Percentiles rank a stretch among this genome's conserved stretches.
phyloP scores from a whole-genome alignment of 2,113 vertebrate species.

The Thalassoma bifasciatum region DNA sequence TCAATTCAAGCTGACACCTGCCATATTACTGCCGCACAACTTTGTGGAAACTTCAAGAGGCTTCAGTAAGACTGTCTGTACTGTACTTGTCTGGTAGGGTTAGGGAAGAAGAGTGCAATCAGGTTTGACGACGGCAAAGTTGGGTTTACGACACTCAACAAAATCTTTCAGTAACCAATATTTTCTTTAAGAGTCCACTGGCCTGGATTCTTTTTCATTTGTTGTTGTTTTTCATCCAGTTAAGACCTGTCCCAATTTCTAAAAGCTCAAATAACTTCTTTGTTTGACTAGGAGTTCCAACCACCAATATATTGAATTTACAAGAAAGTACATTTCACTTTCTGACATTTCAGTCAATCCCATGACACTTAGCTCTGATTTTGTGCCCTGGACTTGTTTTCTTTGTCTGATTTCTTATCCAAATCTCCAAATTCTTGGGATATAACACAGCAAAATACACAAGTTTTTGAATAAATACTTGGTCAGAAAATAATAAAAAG shows the following conservation, averaged over 20 bases:
- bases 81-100: slow-evolving; percentile 44
- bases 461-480: too few relatives aligned
- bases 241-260: not conserved
- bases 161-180: not conserved
- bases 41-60: slow-evolving; percentile 76
- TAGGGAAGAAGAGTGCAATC: slow-evolving; percentile 34
- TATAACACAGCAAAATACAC: too few relatives aligned
- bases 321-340: too few relatives aligned
- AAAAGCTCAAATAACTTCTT: not conserved
- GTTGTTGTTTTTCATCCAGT: not conserved
- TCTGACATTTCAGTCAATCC: too few relatives aligned
- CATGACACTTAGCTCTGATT: too few relatives aligned
- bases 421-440: too few relatives aligned
- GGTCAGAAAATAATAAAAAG: too few relatives aligned
- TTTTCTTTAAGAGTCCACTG: not conserved
- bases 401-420: too few relatives aligned
- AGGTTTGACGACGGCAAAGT: slow-evolving; percentile 18
- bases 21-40: slow-evolving; percentile 77
- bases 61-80: slow-evolving; percentile 45
- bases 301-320: too few relatives aligned
- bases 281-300: not conserved
- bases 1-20: slow-evolving; percentile 74
- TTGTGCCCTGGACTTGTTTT: too few relatives aligned
- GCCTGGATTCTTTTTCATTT: too few relatives aligned
- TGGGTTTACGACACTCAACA: too few relatives aligned